phyloP scores from a whole-genome alignment of 2,113 vertebrate genomes.

The Taurulus bubalis region DNA sequence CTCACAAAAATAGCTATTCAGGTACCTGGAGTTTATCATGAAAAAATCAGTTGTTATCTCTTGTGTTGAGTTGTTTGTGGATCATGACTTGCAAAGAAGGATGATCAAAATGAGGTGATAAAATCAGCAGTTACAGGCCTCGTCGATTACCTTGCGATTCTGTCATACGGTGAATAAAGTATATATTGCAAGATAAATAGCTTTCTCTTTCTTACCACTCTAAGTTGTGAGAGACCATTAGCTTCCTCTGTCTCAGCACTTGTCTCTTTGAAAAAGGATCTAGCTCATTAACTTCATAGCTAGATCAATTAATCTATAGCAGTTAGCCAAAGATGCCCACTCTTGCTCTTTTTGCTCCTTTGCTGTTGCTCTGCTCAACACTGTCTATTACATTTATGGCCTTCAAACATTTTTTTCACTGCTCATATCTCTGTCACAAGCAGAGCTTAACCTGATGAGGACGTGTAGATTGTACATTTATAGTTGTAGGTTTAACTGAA shows the following conservation, averaged over 20 bases:
- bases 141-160: conserved; percentile 66
- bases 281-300: conserved; percentile 82
- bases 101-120: conserved; percentile 45
- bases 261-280: conserved; percentile 78
- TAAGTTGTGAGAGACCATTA: conserved; percentile 71
- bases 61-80: not conserved
- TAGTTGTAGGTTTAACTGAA: not conserved
- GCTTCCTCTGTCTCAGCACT: conserved; percentile 74
- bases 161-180: conserved; percentile 61
- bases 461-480: not conserved
- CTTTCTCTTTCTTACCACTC: conserved; percentile 52
- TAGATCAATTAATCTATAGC: conserved; percentile 83
- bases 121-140: conserved; percentile 52
- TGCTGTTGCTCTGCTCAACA: conserved; percentile 39
- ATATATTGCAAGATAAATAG: conserved; percentile 64
- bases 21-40: not conserved
- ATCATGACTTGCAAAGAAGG: conserved; percentile 19
- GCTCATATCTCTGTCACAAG: conserved; percentile 13
- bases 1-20: not conserved
- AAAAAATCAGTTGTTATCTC: not conserved
- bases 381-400: conserved; percentile 45
- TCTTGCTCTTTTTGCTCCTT: conserved; percentile 60
- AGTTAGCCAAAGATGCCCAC: conserved; percentile 79
- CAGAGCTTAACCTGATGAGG: conserved; percentile 7
- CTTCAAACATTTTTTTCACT: not conserved